Conservation (phyloP, 2,113 vertebrate species). For the Chamaetylas fuelleborni region DNA sequence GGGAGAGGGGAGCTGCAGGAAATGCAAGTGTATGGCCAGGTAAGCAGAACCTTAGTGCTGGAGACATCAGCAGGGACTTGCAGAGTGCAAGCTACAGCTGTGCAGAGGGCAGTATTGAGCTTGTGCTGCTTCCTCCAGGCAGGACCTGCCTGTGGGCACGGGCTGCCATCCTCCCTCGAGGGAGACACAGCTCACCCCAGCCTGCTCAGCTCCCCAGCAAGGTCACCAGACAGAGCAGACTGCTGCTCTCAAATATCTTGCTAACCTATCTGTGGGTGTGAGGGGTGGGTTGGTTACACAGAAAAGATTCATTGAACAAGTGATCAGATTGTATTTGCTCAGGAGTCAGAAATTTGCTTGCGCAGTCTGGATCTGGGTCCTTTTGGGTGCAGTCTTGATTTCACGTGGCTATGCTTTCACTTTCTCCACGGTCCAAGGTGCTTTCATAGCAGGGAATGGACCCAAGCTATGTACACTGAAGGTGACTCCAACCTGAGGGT, state of each 20-base stretch:
- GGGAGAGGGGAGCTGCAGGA: not conserved
- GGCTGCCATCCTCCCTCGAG: not conserved
- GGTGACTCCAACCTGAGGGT: not conserved
- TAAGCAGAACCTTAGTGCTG: not conserved
- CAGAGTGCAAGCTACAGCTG: not conserved
- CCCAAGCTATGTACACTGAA: not conserved
- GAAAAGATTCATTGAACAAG: not conserved
- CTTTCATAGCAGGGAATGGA: not conserved
- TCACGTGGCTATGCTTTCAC: not conserved
- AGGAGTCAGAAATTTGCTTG: not conserved
- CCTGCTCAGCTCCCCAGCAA: not conserved
- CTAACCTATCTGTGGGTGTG: not conserved
- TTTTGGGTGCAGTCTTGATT: not conserved
- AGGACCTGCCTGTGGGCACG: not conserved
- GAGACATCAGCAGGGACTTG: not conserved
- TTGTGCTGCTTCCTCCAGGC: not conserved
- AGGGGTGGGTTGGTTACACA: not conserved
- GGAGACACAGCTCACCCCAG: not conserved
- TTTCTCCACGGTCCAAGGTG: not conserved
- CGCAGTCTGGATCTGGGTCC: not conserved
- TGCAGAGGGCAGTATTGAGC: not conserved
- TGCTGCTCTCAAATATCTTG: not conserved
- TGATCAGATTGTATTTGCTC: not conserved
- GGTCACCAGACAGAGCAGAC: not conserved
- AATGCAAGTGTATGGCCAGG: not conserved